Evolutionary conservation across 1,140 invertebrate genomes (phyloP).

Genomic region (Caenorhabditis latens): DNA sequence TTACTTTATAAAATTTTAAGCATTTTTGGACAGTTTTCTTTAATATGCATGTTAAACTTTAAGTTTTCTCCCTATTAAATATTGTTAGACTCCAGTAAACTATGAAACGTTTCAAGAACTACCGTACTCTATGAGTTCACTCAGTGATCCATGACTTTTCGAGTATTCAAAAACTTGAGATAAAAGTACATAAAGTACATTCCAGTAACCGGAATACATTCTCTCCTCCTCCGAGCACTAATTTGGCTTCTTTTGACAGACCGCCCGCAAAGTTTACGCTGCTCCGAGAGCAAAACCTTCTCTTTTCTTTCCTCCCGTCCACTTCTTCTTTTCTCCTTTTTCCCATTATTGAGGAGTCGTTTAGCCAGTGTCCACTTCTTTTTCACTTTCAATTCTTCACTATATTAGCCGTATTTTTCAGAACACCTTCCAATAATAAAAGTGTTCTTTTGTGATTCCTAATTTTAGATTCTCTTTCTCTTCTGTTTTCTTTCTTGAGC

Average conservation of each 20-base stretch:
- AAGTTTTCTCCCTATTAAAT: too few species aligned
- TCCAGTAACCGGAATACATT: constrained; percentile 31
- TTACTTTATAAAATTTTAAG: too few species aligned
- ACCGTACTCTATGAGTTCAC: too few species aligned
- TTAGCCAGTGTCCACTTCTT: constrained; percentile 39
- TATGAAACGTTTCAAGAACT: too few species aligned
- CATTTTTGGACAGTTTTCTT: too few species aligned
- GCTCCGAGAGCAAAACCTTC: constrained; percentile 35
- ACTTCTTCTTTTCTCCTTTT: neutral
- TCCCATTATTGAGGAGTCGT: constrained; percentile 48
- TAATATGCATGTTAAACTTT: too few species aligned
- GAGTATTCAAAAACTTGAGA: neutral
- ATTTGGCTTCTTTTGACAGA: constrained; percentile 24
- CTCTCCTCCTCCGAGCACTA: constrained; percentile 17
- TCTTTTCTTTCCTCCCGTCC: neutral
- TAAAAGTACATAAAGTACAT: constrained; percentile 22
- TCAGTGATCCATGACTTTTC: too few species aligned
- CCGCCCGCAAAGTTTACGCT: constrained; percentile 47
- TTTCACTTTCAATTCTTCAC: neutral
- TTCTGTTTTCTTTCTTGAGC: neutral
- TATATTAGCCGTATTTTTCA: constrained; percentile 3
- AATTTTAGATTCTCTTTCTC: too few species aligned
- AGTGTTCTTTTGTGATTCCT: too few species aligned
- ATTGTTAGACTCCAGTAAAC: too few species aligned
- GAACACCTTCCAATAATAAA: neutral